Evolutionary conservation across 2,888 invertebrate genomes (phyloP), one percentile per base, ranked within the genome.

Genomic region (Automeris io): DNA sequence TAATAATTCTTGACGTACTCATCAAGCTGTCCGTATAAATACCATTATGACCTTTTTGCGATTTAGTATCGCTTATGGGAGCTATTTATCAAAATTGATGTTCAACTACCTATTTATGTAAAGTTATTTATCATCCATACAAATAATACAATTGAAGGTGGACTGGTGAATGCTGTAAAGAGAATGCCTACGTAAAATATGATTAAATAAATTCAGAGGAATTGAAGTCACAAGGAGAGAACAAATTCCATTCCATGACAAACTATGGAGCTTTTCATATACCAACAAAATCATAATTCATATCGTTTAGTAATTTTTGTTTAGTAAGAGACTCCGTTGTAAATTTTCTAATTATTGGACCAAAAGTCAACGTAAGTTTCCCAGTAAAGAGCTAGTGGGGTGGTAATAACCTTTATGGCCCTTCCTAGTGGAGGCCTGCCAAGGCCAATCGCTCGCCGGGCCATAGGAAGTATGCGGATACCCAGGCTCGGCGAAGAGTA

Each of bases 21-120:
- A 68, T 70, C 68, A 65, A 57, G 46, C 43, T 36, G 43, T 45
- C 51, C 49, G 46, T 61, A 61, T 64, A 64, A 55, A 57, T 54
- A 57, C 53, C 50, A 57, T 61, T 59, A 51, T 56, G 51, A 50
- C 53, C 47, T 47, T 57, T 52, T 50, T 51, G 41, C 42, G 47
- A 40, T 39, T 37, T 33, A 33, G 42, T 36, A 29, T 41, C 37
- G 36, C 26, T 42, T 41, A 42, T 29, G 33, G 46, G 37, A 37
- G 43, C 40, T 25, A 35, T 41, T 32, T 26, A 37, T 39, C 25
- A 35, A 47, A 47, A 47, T 51, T 51, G 21, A 43, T 39, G 34
- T 34, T 16, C 29, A 22, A 29, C 21, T 34, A 39, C 21, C 21
- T 34, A 26, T 34, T 39, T 34, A 39, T 33, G 33, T 26, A 25